phyloP scores from a whole-genome alignment of 2,113 vertebrate species.

The Ailuropoda melanoleuca region DNA sequence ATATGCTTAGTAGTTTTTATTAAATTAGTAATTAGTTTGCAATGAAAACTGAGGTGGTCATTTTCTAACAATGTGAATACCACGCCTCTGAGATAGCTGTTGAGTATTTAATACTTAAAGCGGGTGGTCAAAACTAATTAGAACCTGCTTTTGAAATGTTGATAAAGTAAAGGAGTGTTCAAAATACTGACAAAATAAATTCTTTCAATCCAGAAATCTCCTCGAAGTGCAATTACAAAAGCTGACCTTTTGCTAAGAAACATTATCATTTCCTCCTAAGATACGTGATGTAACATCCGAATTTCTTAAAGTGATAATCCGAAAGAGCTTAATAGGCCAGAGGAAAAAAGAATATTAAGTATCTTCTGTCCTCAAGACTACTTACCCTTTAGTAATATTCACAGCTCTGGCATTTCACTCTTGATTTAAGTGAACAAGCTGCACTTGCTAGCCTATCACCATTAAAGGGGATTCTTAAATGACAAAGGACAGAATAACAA shows the following conservation, averaged over 20 bases:
- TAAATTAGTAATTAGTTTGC: not conserved
- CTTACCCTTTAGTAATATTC: not conserved
- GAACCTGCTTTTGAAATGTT: not conserved
- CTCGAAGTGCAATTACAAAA: not conserved
- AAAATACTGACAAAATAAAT: not conserved
- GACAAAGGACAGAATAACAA: slow-evolving; percentile 26
- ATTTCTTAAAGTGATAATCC: slow-evolving; percentile 4
- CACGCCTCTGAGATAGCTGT: not conserved
- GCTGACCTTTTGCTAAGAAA: not conserved
- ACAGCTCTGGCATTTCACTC: not conserved
- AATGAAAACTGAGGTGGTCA: not conserved
- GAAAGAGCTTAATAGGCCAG: not conserved
- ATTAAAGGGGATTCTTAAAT: slow-evolving; percentile 20
- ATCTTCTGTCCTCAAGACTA: not conserved
- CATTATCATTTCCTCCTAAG: not conserved
- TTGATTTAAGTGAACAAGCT: not conserved
- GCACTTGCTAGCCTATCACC: not conserved
- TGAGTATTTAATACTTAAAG: not conserved
- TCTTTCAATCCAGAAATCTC: not conserved
- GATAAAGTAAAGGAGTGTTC: not conserved
- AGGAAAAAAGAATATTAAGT: not conserved
- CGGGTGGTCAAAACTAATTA: slow-evolving; percentile 5
- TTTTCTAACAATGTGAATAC: slow-evolving; percentile 10
- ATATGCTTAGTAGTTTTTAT: not conserved
- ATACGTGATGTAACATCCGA: not conserved